Base-by-base conservation (phyloP, 92 coral and sea anemone genomes). In the Porites rus region DNA sequence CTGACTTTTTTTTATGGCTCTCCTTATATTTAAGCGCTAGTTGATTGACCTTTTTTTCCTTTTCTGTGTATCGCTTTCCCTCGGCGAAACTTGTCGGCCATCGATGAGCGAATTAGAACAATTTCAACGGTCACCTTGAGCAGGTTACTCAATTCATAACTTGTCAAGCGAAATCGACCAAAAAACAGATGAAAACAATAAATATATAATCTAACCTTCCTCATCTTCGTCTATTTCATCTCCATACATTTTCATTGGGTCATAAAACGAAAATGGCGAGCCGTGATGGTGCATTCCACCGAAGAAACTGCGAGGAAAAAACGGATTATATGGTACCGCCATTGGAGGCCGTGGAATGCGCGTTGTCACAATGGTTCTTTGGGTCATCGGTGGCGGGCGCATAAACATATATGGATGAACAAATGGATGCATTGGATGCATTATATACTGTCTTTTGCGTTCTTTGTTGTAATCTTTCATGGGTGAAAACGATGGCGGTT, bases 341-440 rank as follows among this genome's bases (percentile, higher is more conserved):
- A 97, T 63, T 2, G 99, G 99, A 7, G 99, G 97, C 19, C 99
- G 61, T 14, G 99, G 99, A 80, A 97, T 97, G 60, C 96, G 98
- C 16, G 99, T 97, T 10, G 99, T 97, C 13, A 97, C 99, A 17
- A 97, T 94, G 2, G 99, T 97, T 79, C 95, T 88, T 84, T 97
- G 99, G 19, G 99, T 97, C 93, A 97, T 78, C 1, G 99, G 98
- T 2, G 97, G 93, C 8, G 98, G 99, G 74, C 96, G 87, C 94
- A 97, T 97, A 81, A 96, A 92, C 94, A 97, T 92, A 38, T 88
- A 95, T 7, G 99, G 98, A n/a, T 92, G 87, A 38, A 88, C 28
- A 8, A 90, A 88, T 13, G 93, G 16, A 43, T 86, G 90, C 0
- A 89, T 82, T 21, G 99, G 99, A 13, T 89, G 95, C 76, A 88